Percentiles rank a stretch among this genome's conserved stretches.
Evolutionary conservation across 2,888 invertebrate species (phyloP).

Genomic region (Pogonocherus hispidulus): DNA sequence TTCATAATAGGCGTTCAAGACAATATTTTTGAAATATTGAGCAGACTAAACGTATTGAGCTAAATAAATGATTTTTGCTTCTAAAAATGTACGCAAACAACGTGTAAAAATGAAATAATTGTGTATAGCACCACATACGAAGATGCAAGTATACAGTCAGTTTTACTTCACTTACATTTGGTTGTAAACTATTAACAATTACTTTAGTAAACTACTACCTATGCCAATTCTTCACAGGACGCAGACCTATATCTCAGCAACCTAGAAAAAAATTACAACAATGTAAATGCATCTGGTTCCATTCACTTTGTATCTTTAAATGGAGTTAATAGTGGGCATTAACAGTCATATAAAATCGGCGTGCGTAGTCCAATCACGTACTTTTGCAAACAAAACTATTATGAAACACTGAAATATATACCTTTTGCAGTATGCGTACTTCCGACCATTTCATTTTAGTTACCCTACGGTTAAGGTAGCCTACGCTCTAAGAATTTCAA

Average conservation of each 20-base stretch:
- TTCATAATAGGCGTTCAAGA: no score
- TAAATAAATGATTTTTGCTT: no score
- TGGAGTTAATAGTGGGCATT: constrained; percentile 34
- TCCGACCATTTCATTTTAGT: constrained; percentile 23
- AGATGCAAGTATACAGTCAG: no score
- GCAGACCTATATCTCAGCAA: background rate
- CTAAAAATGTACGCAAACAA: no score
- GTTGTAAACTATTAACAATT: background rate
- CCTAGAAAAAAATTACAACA: constrained; percentile 34
- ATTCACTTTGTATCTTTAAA: constrained; percentile 43
- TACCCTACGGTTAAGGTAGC: constrained; percentile 1
- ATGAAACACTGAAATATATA: constrained; percentile 30
- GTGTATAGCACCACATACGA: no score
- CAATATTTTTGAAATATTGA: no score
- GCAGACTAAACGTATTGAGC: no score
- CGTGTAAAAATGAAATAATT: no score
- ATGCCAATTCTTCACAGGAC: background rate
- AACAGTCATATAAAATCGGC: constrained; percentile 34
- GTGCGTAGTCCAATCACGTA: constrained; percentile 36
- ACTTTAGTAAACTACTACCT: no score
- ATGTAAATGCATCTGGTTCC: constrained; percentile 27
- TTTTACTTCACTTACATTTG: no score
- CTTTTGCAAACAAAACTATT: constrained; percentile 31
- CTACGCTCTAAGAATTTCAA: background rate
- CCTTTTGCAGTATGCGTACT: constrained; percentile 29